Evolutionary conservation across 1,140 invertebrate genomes (phyloP), one percentile per base, ranked within the genome.

Genomic region (Teleopsis dalmanni): DNA sequence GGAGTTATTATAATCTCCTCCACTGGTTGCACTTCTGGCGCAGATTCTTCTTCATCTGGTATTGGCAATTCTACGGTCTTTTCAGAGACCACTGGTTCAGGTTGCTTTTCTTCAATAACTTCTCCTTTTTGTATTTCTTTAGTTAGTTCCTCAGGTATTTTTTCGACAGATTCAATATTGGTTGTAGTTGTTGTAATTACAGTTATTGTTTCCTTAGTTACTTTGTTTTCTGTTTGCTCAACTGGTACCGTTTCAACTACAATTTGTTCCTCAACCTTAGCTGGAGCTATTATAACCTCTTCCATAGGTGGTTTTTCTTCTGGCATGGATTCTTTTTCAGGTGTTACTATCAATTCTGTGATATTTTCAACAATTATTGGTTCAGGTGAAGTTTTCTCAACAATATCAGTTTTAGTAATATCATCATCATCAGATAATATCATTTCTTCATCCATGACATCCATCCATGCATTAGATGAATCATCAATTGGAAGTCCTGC

Each of bases 401-500:
- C 11, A n/a, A n/a, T n/a, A n/a, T n/a, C n/a, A n/a, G n/a, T n/a
- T n/a, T n/a, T n/a, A n/a, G n/a, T n/a, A n/a, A n/a, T n/a, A n/a
- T 53, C 56, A 56, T 74, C 71, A n/a, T 73, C 72, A 36, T 73
- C 70, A 13, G 69, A 68, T 42, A 76, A 72, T n/a, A 60, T 57
- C 49, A 78, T 74, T 37, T 75, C 71, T 55, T 77, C 73, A 53
- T 79, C 76, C 34, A 79, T 52, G 42, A 76, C 69, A 51, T 62
- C 59, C 66, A 72, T 68, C 71, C 70, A 71, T 8, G 57, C 48
- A 47, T 55, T 58, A 23, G 70, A 66, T 8, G 72, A 64, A 48
- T 73, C 62, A 49, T 78, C 72, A 27, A 75, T 70, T 31, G 72
- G 72, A 36, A 75, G 58, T 34, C 68, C 72, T 47, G 68, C 71